These are phyloP conservation scores for Anseranas semipalmata DNA, from an alignment of 2,113 vertebrate species.

Conservation along the genomic window DNA sequence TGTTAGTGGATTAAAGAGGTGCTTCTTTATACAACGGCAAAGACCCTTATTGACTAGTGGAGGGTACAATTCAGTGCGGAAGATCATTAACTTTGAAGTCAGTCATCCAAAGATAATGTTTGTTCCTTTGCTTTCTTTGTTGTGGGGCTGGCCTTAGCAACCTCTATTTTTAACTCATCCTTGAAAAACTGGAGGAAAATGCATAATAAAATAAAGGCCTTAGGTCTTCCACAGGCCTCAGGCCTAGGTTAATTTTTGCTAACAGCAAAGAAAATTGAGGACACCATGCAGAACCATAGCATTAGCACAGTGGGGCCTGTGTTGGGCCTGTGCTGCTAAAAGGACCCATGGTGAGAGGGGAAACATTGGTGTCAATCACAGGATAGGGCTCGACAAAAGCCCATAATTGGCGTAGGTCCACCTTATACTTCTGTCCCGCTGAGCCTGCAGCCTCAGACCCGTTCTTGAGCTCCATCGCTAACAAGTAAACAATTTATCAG, in stretches of 20 bases:
- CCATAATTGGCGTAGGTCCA: slow-evolving; percentile 89
- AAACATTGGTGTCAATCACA: slow-evolving; percentile 89
- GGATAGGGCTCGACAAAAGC: slow-evolving; percentile 80
- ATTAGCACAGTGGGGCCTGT: slow-evolving; percentile 86
- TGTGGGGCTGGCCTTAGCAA: slow-evolving; percentile 79
- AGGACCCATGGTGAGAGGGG: slow-evolving; percentile 87
- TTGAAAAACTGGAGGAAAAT: slow-evolving; percentile 76
- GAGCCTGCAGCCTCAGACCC: slow-evolving; percentile 74
- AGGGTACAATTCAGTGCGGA: slow-evolving; percentile 82
- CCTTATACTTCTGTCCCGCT: slow-evolving; percentile 86
- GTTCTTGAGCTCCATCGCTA: slow-evolving; percentile 80
- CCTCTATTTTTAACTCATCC: slow-evolving; percentile 83
- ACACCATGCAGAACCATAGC: slow-evolving; percentile 79
- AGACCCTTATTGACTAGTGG: slow-evolving; percentile 81
- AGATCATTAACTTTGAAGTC: slow-evolving; percentile 90
- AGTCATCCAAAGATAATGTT: slow-evolving; percentile 87
- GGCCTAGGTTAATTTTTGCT: slow-evolving; percentile 81
- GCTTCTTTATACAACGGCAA: slow-evolving; percentile 80
- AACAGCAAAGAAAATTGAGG: slow-evolving; percentile 83
- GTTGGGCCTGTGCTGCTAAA: slow-evolving; percentile 83
- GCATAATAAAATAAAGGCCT: slow-evolving; percentile 79
- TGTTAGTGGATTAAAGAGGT: slow-evolving; percentile 86
- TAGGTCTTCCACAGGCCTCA: slow-evolving; percentile 75
- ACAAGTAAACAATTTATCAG: slow-evolving; percentile 92
- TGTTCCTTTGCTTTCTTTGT: slow-evolving; percentile 83